These are phyloP conservation scores for Morpho helenor DNA, from an alignment of 2,888 invertebrate genomes.

Conservation along the genomic window DNA sequence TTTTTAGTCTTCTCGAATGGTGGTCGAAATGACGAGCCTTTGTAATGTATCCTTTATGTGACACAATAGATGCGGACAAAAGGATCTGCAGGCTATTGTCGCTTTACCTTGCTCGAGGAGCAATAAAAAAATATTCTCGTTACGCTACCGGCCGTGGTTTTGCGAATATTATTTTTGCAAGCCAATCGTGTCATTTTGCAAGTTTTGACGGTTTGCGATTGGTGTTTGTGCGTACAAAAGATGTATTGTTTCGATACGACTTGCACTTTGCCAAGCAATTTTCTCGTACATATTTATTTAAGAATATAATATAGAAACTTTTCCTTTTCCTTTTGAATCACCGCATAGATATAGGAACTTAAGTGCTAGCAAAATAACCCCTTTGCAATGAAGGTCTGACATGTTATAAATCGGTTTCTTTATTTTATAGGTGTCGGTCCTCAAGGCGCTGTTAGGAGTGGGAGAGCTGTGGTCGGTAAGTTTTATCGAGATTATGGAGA, in stretches of 20 bases:
- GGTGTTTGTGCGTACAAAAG: slow-evolving; percentile 58
- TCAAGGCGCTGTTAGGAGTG: slow-evolving; percentile 48
- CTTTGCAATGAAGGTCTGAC: slow-evolving; percentile 54
- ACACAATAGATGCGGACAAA: slow-evolving; percentile 67
- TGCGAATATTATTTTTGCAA: slow-evolving; percentile 75
- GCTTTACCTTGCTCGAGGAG: slow-evolving; percentile 44
- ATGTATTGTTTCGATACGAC: slow-evolving; percentile 40
- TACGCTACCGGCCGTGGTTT: slow-evolving; percentile 55
- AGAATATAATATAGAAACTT: slow-evolving; percentile 40
- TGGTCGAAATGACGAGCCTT: slow-evolving; percentile 59
- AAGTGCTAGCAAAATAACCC: slow-evolving; percentile 67
- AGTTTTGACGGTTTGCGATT: slow-evolving; percentile 47
- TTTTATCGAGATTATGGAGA: slow-evolving; percentile 66
- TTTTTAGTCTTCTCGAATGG: slow-evolving; percentile 71
- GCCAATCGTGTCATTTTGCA: slow-evolving; percentile 63
- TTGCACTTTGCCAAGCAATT: slow-evolving; percentile 41
- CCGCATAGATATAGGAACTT: slow-evolving; percentile 48
- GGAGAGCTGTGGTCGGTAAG: slow-evolving; percentile 51
- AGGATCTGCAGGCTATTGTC: slow-evolving; percentile 50
- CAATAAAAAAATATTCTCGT: slow-evolving; percentile 50
- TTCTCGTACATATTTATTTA: slow-evolving; percentile 44
- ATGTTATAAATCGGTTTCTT: slow-evolving; percentile 75
- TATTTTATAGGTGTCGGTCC: slow-evolving; percentile 75
- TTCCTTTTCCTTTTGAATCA: slow-evolving; percentile 38
- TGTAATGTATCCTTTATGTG: slow-evolving; percentile 71